phyloP scores from a whole-genome alignment of 2,797 vertebrate genomes.

The Characodon lateralis region DNA sequence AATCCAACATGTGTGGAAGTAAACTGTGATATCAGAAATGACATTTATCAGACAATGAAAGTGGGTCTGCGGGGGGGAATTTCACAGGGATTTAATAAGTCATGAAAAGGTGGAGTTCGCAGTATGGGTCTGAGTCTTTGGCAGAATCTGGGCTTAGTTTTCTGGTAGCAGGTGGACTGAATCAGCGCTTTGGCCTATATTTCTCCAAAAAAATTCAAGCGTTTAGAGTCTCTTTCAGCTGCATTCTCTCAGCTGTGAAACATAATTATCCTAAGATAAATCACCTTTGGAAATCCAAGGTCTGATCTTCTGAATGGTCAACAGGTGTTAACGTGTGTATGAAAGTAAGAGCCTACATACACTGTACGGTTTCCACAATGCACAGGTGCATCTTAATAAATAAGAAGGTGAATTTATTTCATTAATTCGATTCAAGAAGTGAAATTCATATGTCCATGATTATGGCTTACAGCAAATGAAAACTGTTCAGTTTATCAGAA shows the following conservation, averaged over 20 bases:
- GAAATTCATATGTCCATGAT: not conserved
- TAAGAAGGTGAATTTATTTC: not conserved
- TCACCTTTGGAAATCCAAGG: slow-evolving; percentile 13
- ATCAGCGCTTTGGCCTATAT: slow-evolving; percentile 43
- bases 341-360: not conserved
- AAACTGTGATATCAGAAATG: slow-evolving; percentile 34
- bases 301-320: slow-evolving; percentile 18
- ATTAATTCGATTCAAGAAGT: not conserved
- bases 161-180: slow-evolving; percentile 56
- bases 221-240: slow-evolving; percentile 21
- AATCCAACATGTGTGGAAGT: slow-evolving; percentile 39
- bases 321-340: slow-evolving; percentile 1
- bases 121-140: slow-evolving; percentile 50
- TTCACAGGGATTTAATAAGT: slow-evolving; percentile 60
- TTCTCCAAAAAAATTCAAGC: slow-evolving; percentile 27
- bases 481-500: not conserved
- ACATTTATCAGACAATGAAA: slow-evolving; percentile 60
- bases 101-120: slow-evolving; percentile 46
- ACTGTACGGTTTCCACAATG: not conserved
- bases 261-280: slow-evolving; percentile 24
- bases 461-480: not conserved
- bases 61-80: slow-evolving; percentile 50
- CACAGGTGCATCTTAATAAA: not conserved
- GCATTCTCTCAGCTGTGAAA: slow-evolving; percentile 27
- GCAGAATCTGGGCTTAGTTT: slow-evolving; percentile 49